Conservation (phyloP, 1,140 invertebrate genomes). For the Brachionus calyciflorus region DNA sequence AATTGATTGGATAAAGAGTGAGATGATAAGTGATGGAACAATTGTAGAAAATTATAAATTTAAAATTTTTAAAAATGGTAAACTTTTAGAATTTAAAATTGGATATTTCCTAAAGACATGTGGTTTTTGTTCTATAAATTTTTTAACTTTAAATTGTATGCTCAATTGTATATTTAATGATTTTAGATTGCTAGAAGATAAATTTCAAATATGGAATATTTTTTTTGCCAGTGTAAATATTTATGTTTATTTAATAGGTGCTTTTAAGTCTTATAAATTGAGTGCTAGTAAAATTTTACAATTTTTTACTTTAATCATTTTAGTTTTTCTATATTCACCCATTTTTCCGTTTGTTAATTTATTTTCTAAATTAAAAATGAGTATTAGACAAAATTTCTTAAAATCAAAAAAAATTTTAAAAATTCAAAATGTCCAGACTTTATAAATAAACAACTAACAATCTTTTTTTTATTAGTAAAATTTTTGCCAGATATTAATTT, state of each 20-base stretch:
- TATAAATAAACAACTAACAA: too few relatives aligned
- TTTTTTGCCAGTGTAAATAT: constrained; percentile 84
- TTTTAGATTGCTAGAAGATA: constrained; percentile 76
- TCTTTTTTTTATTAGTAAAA: too few relatives aligned
- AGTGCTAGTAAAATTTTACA: constrained; percentile 70
- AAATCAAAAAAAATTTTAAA: too few relatives aligned
- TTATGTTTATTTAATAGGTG: constrained; percentile 93
- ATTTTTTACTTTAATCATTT: background rate
- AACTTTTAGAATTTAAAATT: constrained; percentile 77
- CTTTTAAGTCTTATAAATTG: constrained; percentile 85
- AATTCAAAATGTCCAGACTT: too few relatives aligned
- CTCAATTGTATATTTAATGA: constrained; percentile 69
- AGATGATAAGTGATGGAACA: constrained; percentile 94
- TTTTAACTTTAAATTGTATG: constrained; percentile 82
- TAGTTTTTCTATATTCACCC: background rate
- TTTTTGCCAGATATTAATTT: too few relatives aligned
- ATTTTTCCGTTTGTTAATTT: background rate
- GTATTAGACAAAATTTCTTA: too few relatives aligned
- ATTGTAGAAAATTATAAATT: constrained; percentile 86
- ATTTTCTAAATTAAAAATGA: too few relatives aligned
- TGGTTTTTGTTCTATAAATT: constrained; percentile 87
- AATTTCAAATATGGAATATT: constrained; percentile 75
- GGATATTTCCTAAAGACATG: constrained; percentile 83
- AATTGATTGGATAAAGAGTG: constrained; percentile 64
- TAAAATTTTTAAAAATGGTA: constrained; percentile 82